phyloP scores from a whole-genome alignment of 1,140 invertebrate genomes.

The Sinella curviseta region DNA sequence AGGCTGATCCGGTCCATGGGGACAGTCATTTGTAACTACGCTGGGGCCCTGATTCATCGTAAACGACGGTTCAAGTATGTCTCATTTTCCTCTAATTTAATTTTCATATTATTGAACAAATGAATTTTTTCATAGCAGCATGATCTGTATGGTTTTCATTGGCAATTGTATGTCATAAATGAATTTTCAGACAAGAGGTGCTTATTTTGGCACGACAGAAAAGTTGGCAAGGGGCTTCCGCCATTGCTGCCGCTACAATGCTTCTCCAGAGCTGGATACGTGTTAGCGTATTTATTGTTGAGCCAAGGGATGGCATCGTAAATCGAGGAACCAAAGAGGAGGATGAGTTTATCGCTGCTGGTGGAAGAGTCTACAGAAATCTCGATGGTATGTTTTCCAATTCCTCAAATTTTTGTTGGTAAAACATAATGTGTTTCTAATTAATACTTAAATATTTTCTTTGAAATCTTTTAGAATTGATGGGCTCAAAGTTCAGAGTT shows the following conservation, averaged over 20 bases:
- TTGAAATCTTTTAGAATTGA: constrained; percentile 1
- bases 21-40: not conserved
- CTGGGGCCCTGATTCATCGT: not conserved
- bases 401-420: not conserved
- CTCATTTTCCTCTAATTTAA: not conserved
- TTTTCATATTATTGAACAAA: not conserved
- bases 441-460: not conserved
- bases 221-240: not conserved
- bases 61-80: not conserved
- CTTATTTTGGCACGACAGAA: not conserved
- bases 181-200: not conserved
- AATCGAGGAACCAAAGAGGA: not conserved
- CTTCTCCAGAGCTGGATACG: not conserved
- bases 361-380: not conserved
- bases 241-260: not conserved
- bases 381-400: not conserved
- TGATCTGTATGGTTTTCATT: not conserved
- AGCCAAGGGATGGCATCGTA: not conserved
- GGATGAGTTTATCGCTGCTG: not conserved
- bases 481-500: not conserved
- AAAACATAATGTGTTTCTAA: not conserved
- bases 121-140: not conserved
- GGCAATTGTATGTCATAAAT: not conserved
- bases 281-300: not conserved
- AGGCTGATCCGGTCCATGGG: not conserved